phyloP scores from a whole-genome alignment of 30 jellyfish, hydroid and myxozoan species.

The Aurelia aurita complex sp. Pacific region DNA sequence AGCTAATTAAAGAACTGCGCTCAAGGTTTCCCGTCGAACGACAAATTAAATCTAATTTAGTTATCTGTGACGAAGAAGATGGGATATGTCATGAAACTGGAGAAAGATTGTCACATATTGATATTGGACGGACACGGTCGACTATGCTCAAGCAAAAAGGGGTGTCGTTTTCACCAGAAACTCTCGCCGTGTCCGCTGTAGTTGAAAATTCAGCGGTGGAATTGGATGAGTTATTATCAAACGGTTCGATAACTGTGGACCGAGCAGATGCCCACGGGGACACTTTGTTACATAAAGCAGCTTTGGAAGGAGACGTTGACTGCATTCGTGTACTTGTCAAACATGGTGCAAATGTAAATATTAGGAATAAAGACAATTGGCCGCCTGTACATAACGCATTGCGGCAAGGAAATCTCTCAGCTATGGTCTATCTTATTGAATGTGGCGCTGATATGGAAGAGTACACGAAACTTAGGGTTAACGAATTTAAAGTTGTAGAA shows the following conservation, averaged over 20 bases:
- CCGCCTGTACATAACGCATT: slow-evolving; percentile 69
- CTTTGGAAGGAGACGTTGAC: slow-evolving; percentile 67
- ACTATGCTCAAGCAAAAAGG: slow-evolving; percentile 42
- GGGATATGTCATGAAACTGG: slow-evolving; percentile 75
- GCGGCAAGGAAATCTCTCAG: slow-evolving; percentile 41
- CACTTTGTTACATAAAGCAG: slow-evolving; percentile 67
- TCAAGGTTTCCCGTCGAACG: slow-evolving; percentile 45
- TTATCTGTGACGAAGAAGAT: slow-evolving; percentile 26
- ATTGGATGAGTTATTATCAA: slow-evolving; percentile 20
- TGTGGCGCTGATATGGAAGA: slow-evolving; percentile 70
- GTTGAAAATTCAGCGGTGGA: slow-evolving; percentile 45
- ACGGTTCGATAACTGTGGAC: slow-evolving; percentile 30
- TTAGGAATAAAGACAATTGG: slow-evolving; percentile 63
- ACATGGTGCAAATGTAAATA: slow-evolving; percentile 57
- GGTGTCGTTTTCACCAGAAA: slow-evolving; percentile 62
- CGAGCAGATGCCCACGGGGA: slow-evolving; percentile 53
- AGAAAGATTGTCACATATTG: slow-evolving; percentile 38
- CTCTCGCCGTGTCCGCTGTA: slow-evolving; percentile 64
- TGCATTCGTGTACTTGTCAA: slow-evolving; percentile 50
- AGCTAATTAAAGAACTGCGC: slow-evolving; percentile 48
- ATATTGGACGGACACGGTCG: slow-evolving; percentile 14
- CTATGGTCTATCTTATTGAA: slow-evolving; percentile 66
- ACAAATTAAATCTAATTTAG: not conserved
- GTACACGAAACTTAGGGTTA: slow-evolving; percentile 52
- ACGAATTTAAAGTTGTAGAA: slow-evolving; percentile 26